A percentile compares a stretch with the other conserved stretches of the same genome.
Evolutionary conservation across 2,797 vertebrate species (phyloP).

Genomic region (Cephalopachus bancanus): DNA sequence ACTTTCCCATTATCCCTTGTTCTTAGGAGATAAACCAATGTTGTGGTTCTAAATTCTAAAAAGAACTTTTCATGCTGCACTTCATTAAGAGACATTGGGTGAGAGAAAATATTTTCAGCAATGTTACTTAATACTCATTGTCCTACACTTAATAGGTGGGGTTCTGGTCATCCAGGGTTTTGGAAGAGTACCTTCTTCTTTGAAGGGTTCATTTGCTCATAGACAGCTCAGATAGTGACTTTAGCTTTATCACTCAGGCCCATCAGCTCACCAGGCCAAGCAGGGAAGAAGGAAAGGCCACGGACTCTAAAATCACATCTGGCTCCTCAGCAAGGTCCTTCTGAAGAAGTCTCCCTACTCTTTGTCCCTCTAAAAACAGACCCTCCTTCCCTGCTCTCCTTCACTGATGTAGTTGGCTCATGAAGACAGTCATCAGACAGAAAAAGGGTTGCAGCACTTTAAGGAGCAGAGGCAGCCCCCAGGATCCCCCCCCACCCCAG

Average conservation of each 20-base stretch:
- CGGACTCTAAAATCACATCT: not conserved
- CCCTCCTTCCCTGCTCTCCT: not conserved
- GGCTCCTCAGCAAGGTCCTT: not conserved
- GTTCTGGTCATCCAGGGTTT: not conserved
- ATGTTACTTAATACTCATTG: not conserved
- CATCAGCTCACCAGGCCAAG: not conserved
- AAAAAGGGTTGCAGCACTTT: not conserved
- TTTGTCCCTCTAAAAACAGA: not conserved
- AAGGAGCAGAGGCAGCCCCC: not conserved
- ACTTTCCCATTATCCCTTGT: not conserved
- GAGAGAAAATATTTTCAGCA: not conserved
- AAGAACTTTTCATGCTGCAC: not conserved
- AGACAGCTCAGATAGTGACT: not conserved
- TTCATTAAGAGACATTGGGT: not conserved
- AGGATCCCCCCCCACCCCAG: too few relatives aligned
- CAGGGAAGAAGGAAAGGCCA: not conserved
- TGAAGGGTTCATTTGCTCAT: not conserved
- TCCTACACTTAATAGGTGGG: not conserved
- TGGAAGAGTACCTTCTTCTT: not conserved
- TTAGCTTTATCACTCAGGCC: not conserved
- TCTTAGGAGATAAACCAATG: constrained; percentile 12
- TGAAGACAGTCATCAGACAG: not conserved
- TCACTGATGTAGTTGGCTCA: not conserved
- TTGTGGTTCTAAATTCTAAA: not conserved
- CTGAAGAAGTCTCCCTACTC: not conserved